Evolutionary conservation across 92 coral and sea anemone species (phyloP).

Genomic region (Porites divaricata): DNA sequence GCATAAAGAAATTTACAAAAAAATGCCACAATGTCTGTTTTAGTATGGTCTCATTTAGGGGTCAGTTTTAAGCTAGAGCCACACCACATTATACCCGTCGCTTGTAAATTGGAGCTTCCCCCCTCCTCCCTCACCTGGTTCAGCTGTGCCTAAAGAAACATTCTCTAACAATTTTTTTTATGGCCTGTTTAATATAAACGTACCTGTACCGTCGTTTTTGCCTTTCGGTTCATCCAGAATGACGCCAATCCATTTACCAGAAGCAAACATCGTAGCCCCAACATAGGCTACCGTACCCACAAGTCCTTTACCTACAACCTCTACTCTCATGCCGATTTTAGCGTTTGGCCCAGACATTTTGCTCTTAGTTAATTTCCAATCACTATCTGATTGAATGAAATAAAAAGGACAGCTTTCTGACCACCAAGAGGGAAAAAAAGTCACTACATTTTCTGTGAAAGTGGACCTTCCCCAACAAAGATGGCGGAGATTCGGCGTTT

Average conservation of each 20-base stretch:
- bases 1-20: no score
- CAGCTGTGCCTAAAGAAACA: not conserved
- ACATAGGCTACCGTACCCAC: conserved; percentile 96
- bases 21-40: no score
- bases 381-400: not conserved
- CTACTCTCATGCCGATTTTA: conserved; percentile 86
- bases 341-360: conserved; percentile 75
- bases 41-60: no score
- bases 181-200: not conserved
- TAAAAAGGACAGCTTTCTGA: not conserved
- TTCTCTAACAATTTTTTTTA: not conserved
- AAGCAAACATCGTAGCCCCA: conserved; percentile 95
- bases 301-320: conserved; percentile 86
- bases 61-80: no score
- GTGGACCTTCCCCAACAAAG: conserved; percentile 38
- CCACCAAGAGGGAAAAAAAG: not conserved
- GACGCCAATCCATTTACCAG: conserved; percentile 99
- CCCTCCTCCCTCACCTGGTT: not conserved
- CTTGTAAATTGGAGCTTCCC: no score
- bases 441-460: conserved; percentile 7
- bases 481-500: conserved; percentile 32
- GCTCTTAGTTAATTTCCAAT: not conserved
- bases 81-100: no score
- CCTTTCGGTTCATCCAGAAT: conserved; percentile 94
- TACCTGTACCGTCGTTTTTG: conserved; percentile 98